phyloP scores from a whole-genome alignment of 2,113 vertebrate genomes.

The Sinocyclocheilus anophthalmus region DNA sequence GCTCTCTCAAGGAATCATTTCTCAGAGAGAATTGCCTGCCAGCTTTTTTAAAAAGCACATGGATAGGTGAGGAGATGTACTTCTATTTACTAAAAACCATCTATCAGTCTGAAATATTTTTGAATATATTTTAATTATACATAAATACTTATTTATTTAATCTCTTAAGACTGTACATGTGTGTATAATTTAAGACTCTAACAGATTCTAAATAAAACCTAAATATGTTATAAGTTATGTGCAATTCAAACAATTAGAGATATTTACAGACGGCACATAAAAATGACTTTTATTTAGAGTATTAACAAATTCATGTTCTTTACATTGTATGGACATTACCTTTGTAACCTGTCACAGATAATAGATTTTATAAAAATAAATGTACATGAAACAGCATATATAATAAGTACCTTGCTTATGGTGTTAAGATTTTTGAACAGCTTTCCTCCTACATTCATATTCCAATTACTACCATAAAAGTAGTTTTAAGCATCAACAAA shows the following conservation, averaged over 20 bases:
- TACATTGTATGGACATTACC: conserved; percentile 75
- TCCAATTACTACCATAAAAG: conserved; percentile 58
- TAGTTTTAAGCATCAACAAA: conserved; percentile 53
- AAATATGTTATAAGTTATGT: not conserved
- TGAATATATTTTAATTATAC: too few relatives aligned
- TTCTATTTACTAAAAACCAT: not conserved
- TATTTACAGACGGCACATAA: conserved; percentile 74
- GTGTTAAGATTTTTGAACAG: conserved; percentile 58
- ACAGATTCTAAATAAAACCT: not conserved
- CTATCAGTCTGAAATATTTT: too few relatives aligned
- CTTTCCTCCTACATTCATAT: conserved; percentile 62
- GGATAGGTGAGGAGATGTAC: not conserved
- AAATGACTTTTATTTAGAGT: conserved; percentile 80
- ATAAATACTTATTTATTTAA: too few relatives aligned
- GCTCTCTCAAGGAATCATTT: conserved; percentile 32
- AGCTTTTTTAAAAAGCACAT: not conserved
- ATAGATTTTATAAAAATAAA: conserved; percentile 80
- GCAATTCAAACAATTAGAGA: not conserved
- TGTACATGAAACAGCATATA: conserved; percentile 74
- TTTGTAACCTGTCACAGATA: conserved; percentile 75
- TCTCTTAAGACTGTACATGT: too few relatives aligned
- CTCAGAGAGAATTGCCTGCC: conserved; percentile 1
- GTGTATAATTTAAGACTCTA: too few relatives aligned
- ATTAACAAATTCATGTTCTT: conserved; percentile 76
- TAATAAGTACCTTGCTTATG: conserved; percentile 60